phyloP scores from a whole-genome alignment of 2,113 vertebrate species.

The Petrocephalus zakoni region DNA sequence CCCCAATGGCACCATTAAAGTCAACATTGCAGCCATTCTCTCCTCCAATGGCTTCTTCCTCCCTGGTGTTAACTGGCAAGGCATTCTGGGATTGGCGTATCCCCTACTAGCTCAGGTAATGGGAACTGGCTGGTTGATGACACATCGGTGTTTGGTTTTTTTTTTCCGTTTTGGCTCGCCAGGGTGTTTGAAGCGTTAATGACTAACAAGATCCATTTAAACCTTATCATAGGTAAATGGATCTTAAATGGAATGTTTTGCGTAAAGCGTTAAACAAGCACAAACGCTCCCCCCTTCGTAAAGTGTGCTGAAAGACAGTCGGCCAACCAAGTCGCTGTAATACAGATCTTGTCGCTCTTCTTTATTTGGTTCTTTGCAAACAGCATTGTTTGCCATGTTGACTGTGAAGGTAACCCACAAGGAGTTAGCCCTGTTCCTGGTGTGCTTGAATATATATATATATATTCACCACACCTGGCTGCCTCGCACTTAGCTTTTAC shows the following conservation, averaged over 20 bases:
- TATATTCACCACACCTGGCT: neutral
- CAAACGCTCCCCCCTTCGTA: neutral
- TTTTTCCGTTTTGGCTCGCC: neutral
- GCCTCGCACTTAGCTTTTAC: neutral
- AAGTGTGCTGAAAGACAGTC: neutral
- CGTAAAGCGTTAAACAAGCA: neutral
- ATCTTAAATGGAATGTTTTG: neutral
- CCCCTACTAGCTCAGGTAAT: constrained; percentile 80
- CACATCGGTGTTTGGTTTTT: constrained; percentile 7
- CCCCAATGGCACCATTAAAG: constrained; percentile 63
- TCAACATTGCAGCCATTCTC: constrained; percentile 85
- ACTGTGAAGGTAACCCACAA: neutral
- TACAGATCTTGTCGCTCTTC: no score
- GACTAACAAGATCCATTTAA: neutral
- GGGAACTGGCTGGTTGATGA: neutral
- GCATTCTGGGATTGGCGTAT: constrained; percentile 91
- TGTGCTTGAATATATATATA: neutral
- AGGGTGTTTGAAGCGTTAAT: neutral
- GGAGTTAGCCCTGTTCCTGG: neutral
- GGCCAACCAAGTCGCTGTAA: neutral
- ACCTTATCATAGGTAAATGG: constrained; percentile 14
- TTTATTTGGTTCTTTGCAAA: neutral
- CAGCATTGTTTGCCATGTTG: neutral
- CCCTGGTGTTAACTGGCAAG: constrained; percentile 85
- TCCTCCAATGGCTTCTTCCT: constrained; percentile 88